Evolutionary conservation across 1,140 invertebrate genomes (phyloP).

Genomic region (Zaprionus africanus): DNA sequence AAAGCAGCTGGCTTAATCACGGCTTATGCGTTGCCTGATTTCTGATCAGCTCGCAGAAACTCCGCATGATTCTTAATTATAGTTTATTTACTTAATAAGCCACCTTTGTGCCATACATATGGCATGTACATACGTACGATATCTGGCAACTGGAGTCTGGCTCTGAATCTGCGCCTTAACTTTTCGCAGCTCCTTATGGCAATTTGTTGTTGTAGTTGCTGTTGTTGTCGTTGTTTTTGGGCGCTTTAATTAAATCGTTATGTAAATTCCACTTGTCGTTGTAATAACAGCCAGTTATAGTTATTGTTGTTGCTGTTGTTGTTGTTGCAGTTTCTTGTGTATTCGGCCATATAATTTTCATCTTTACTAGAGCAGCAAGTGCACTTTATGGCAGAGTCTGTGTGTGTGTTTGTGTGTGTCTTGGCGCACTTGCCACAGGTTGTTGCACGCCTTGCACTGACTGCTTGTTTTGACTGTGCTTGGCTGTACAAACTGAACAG

Average conservation of each 20-base stretch:
- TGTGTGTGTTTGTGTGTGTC: slow-evolving; percentile 20
- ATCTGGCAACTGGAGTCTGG: not conserved
- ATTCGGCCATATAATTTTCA: slow-evolving; percentile 65
- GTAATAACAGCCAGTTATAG: slow-evolving; percentile 35
- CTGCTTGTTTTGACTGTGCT: slow-evolving; percentile 15
- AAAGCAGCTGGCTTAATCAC: slow-evolving; percentile 33
- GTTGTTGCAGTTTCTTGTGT: slow-evolving; percentile 4
- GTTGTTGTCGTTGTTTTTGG: slow-evolving; percentile 23
- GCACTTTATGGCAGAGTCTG: slow-evolving; percentile 39
- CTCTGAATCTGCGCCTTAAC: slow-evolving; percentile 60
- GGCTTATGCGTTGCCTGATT: slow-evolving; percentile 22
- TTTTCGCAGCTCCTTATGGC: slow-evolving; percentile 67
- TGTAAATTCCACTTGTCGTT: slow-evolving; percentile 77
- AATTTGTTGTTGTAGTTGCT: slow-evolving; percentile 22
- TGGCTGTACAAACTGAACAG: slow-evolving; percentile 9
- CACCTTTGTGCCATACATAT: slow-evolving; percentile 46
- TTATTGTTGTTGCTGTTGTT: slow-evolving; percentile 22
- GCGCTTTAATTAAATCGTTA: slow-evolving; percentile 79
- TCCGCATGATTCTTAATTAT: slow-evolving; percentile 57
- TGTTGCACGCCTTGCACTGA: slow-evolving; percentile 10
- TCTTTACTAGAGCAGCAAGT: slow-evolving; percentile 69
- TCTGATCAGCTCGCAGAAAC: slow-evolving; percentile 34
- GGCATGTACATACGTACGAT: not conserved
- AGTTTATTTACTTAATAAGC: slow-evolving; percentile 75
- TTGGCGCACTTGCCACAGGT: slow-evolving; percentile 20